Conservation (phyloP, 2,888 invertebrate genomes). For the Panopea generosa region DNA sequence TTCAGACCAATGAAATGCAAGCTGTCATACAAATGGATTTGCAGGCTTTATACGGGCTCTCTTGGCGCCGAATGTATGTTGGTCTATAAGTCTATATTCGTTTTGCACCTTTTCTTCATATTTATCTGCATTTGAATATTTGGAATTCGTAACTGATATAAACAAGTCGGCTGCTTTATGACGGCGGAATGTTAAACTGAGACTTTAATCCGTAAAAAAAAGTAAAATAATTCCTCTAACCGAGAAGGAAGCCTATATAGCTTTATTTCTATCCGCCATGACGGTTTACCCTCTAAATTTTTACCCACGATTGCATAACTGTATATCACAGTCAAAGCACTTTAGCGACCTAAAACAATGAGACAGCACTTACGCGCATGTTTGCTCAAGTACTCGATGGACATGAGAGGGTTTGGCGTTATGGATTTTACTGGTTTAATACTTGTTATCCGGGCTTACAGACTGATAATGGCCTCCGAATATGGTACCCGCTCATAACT, state of each 20-base stretch:
- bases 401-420: constrained; percentile 26
- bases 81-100: too few relatives aligned
- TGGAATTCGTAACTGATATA: too few relatives aligned
- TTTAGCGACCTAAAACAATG: constrained; percentile 13
- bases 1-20: constrained; percentile 39
- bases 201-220: too few relatives aligned
- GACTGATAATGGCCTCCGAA: constrained; percentile 32
- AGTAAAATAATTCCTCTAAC: too few relatives aligned
- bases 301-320: too few relatives aligned
- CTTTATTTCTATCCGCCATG: too few relatives aligned
- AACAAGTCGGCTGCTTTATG: too few relatives aligned
- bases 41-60: constrained; percentile 49
- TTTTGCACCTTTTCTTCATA: too few relatives aligned
- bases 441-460: constrained; percentile 24
- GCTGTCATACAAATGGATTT: constrained; percentile 36
- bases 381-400: constrained; percentile 17
- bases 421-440: constrained; percentile 47
- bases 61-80: constrained; percentile 48
- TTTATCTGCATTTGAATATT: too few relatives aligned
- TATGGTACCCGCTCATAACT: neutral
- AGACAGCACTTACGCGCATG: constrained; percentile 13
- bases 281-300: too few relatives aligned
- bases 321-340: neutral
- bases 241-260: too few relatives aligned
- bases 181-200: too few relatives aligned